A percentile compares a stretch with the other conserved stretches of the same genome.
phyloP scores from a whole-genome alignment of 1,140 invertebrate genomes.

The Pentalonia nigronervosa region DNA sequence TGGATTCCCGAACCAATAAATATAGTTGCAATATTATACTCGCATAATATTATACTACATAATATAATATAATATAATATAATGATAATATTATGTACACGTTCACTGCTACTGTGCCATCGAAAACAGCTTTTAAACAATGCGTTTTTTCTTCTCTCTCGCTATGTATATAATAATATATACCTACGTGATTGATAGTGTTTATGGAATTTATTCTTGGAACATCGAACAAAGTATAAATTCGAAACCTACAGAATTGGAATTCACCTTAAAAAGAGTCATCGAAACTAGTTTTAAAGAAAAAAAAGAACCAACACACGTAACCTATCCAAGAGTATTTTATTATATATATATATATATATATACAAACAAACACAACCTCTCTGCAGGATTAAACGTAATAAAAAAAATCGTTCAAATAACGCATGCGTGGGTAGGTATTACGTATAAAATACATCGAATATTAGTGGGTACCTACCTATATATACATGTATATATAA shows the following conservation, averaged over 20 bases:
- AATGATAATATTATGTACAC: not conserved
- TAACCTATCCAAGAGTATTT: not conserved
- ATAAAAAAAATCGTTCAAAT: not conserved
- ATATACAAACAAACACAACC: not conserved
- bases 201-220: not conserved
- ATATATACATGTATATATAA: not conserved
- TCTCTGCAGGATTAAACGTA: not conserved
- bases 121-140: conserved; percentile 27
- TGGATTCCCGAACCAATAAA: not conserved
- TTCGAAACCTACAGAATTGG: not conserved
- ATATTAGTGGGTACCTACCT: too few relatives aligned
- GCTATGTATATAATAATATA: not conserved
- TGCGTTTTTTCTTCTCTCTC: not conserved
- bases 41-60: not conserved
- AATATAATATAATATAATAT: not conserved
- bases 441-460: too few relatives aligned
- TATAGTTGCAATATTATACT: not conserved
- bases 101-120: not conserved
- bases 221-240: not conserved
- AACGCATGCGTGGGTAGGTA: not conserved
- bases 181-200: not conserved
- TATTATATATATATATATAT: not conserved
- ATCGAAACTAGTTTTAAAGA: not conserved
- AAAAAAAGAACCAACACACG: not conserved
- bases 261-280: conserved; percentile 7